Conservation (phyloP, 2,888 invertebrate species). For the Cheilosia vulpina region DNA sequence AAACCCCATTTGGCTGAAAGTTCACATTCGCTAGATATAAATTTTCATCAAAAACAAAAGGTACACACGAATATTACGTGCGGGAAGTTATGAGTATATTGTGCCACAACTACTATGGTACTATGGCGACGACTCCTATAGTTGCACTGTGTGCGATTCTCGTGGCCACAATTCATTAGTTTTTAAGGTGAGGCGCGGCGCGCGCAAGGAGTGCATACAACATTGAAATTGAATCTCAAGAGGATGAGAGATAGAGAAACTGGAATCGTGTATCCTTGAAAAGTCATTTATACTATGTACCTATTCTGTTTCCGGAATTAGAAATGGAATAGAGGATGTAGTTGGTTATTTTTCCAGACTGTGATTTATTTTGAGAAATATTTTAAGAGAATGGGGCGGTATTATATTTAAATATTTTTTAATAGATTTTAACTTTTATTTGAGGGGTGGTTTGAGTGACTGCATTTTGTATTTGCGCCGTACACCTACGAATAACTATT, state of each 20-base stretch:
- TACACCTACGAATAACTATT: no score
- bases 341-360: background rate
- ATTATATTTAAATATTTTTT: background rate
- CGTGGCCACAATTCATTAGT: conserved; percentile 65
- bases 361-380: background rate
- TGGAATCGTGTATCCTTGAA: conserved; percentile 52
- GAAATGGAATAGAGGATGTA: conserved; percentile 27
- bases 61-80: conserved; percentile 8
- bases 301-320: conserved; percentile 43
- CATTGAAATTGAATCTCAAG: conserved; percentile 56
- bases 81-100: background rate
- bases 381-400: background rate
- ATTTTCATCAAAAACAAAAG: conserved; percentile 29
- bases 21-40: conserved; percentile 46
- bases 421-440: background rate
- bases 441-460: no score
- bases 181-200: conserved; percentile 14
- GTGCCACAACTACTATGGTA: background rate
- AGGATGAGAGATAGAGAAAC: conserved; percentile 13
- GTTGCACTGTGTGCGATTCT: conserved; percentile 4
- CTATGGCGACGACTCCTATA: background rate
- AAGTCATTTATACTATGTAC: conserved; percentile 41
- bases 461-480: no score
- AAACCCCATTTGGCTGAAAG: conserved; percentile 40
- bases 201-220: background rate